These are phyloP conservation scores for Clarias laeviceps DNA, from an alignment of 2,797 vertebrate species.

Conservation along the genomic window DNA sequence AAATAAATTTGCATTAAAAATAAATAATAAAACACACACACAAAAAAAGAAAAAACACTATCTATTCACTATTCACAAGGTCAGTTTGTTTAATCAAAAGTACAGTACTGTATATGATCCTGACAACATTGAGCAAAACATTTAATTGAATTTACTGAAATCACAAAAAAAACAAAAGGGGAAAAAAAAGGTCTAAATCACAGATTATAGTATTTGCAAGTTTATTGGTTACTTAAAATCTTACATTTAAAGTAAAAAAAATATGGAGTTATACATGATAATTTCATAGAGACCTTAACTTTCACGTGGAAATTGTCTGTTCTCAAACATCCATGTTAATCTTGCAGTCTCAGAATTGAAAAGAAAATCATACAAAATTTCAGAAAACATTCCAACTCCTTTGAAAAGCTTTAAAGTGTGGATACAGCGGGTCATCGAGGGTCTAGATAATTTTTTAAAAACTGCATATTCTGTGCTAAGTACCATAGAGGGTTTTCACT, in stretches of 20 bases:
- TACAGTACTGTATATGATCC: background rate
- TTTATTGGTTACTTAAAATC: slow-evolving; percentile 1
- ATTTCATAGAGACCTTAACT: background rate
- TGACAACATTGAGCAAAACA: background rate
- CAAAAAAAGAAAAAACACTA: slow-evolving; percentile 50
- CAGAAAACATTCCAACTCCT: background rate
- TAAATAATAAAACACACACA: slow-evolving; percentile 57
- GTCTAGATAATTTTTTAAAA: background rate
- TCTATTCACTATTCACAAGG: slow-evolving; percentile 31
- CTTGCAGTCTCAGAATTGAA: background rate
- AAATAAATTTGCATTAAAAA: slow-evolving; percentile 63
- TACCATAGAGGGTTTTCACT: background rate
- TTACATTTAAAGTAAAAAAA: background rate
- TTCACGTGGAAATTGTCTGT: background rate
- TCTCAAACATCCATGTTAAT: background rate
- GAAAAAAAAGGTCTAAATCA: background rate
- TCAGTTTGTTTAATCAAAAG: slow-evolving; percentile 22
- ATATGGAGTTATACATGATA: background rate
- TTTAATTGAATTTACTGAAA: slow-evolving; percentile 13
- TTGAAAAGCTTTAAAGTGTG: background rate
- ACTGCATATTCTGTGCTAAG: background rate
- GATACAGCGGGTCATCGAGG: background rate
- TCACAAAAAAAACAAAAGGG: background rate
- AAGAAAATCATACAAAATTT: background rate
- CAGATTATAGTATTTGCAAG: slow-evolving; percentile 3